Base-by-base conservation (phyloP, 2,113 vertebrate species). In the Heteronetta atricapilla region DNA sequence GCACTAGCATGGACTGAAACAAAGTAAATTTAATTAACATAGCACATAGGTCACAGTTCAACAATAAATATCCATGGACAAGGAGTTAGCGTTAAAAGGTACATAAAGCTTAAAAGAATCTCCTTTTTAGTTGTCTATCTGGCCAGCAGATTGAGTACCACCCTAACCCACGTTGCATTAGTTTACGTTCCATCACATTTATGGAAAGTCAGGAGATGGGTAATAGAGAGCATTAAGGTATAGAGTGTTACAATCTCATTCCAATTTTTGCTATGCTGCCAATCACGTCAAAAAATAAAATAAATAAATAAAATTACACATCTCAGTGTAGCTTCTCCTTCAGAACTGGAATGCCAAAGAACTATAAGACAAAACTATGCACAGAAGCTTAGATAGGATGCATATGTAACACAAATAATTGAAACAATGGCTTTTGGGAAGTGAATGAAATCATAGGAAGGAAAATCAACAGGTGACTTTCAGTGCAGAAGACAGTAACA, bases 391-490 rank as follows among this genome's bases (percentile, higher is more conserved):
- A 58, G 75, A 69, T 1, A 74, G n/a, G 19, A 46, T 48, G 80
- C 29, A 56, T 34, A 23, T 85, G 38, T 13, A 82, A 10, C 22
- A 56, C 15, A 82, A 88, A 48, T 16, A 3, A 86, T 56, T 68
- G 52, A 82, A 92, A 92, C 40, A 82, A 82, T 19, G 40, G 29
- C 50, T 86, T 90, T 83, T 55, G 86, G 68, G 31, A 90, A 90
- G 34, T 36, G 28, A 82, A 94, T 59, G 22, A 76, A 85, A 53
- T 56, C 20, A 1, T 34, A 81, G 64, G 44, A 64, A 44, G 74
- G 14, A 77, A 91, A 94, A 88, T 66, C n/a, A 90, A 69, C 68
- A 50, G 23, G 46, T 88, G 40, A 50, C 38, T 93, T 94, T 46
- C 76, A 78, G 33, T 28, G 42, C 18, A 21, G 68, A 75, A 89